Evolutionary conservation across 2,113 vertebrate species (phyloP).

Genomic region (Cygnus buccinator): DNA sequence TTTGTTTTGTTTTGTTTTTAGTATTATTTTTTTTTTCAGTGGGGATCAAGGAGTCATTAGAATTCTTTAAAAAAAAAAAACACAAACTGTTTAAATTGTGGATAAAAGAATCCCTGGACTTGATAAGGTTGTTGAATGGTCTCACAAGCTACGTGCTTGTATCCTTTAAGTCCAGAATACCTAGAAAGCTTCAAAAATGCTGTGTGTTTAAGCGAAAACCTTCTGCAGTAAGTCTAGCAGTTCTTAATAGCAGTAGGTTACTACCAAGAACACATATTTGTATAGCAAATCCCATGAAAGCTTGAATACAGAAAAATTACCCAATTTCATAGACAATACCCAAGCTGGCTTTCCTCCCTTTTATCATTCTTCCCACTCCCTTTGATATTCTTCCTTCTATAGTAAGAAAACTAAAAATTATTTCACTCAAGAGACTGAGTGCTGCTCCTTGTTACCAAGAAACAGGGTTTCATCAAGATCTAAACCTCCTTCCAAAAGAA

Average conservation of each 20-base stretch:
- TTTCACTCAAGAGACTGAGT: neutral
- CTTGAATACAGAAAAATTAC: neutral
- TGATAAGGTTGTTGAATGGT: neutral
- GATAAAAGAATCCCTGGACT: neutral
- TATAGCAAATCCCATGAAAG: neutral
- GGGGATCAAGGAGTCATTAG: neutral
- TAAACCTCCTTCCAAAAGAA: neutral
- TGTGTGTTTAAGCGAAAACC: neutral
- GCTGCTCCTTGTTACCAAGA: neutral
- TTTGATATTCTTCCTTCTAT: neutral
- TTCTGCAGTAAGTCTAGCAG: neutral
- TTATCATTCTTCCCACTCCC: neutral
- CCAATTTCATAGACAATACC: neutral
- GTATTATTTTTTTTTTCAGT: neutral
- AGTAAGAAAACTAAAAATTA: neutral
- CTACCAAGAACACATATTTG: neutral
- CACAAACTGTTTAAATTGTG: neutral
- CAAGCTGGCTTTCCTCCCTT: neutral
- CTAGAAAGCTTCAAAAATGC: neutral
- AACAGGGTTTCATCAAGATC: neutral
- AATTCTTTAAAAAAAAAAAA: neutral
- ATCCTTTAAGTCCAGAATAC: neutral
- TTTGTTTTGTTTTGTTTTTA: neutral
- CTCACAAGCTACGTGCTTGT: neutral
- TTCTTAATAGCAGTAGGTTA: neutral